Evolutionary conservation across 2,797 vertebrate genomes (phyloP), one percentile per base, ranked within the genome.

Genomic region (Taenioides sp.): DNA sequence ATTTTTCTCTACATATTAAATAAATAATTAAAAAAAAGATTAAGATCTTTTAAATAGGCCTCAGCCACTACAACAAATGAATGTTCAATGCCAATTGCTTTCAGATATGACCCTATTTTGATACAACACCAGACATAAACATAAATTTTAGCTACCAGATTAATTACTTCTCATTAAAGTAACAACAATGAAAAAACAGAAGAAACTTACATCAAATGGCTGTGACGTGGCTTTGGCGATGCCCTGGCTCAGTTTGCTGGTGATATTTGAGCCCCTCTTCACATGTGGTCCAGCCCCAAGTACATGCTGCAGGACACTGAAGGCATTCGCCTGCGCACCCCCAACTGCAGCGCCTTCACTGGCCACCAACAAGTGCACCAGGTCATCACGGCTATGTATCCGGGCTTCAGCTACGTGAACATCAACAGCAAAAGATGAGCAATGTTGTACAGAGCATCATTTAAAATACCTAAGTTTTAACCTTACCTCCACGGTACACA

Each of bases 241-340:
- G 25, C 92, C 94, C 84, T 96, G 96, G 79, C 78, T 88, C 40
- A 99, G 80, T 77, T 95, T 94, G 85, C 94, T 95, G 83, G 93
- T 95, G 70, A 93, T 59, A 22, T 87, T 93, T 81, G 90, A 90
- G 58, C 97, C 97, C 66, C 97, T 95, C 90, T 98, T 98, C 70
- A 99, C 83, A 49, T 96, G 94, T 5, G 96, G 96, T 2, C 96
- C 97, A 5, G 95, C 94, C 80, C 96, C 97, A 3, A 99, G 88
- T 69, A 97, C 76, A 50, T 95, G 92, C 86, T 98, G 97, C 77
- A 98, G 93, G 73, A 98, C 93, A 25, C 88, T 94, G 73, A 96
- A 97, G 0, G 95, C 95, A 3, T 95, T 94, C 12, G 95, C 95
- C 77, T 98, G 96, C 0, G 89, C 70, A 4, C 92, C 95, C 58